These are phyloP conservation scores for Cheiracanthium punctorium DNA, from an alignment of 2,888 invertebrate genomes.

Conservation along the genomic window DNA sequence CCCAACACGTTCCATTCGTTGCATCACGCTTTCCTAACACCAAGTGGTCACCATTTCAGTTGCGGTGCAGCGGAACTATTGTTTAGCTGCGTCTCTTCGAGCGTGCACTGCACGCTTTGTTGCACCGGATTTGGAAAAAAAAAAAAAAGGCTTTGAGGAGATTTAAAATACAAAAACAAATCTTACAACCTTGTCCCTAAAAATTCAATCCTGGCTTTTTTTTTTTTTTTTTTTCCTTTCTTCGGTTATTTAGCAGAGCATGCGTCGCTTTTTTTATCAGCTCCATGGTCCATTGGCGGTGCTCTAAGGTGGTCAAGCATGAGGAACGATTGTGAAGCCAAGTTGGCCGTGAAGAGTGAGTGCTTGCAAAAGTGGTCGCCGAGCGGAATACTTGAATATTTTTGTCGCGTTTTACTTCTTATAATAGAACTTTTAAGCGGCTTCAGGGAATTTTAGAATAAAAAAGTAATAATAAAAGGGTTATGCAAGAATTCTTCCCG, in stretches of 20 bases:
- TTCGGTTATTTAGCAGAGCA: conserved; percentile 9
- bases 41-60: background rate
- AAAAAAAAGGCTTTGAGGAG: background rate
- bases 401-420: background rate
- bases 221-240: too few relatives aligned
- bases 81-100: background rate
- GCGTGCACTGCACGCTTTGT: background rate
- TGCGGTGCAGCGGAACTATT: background rate
- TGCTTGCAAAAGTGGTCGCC: background rate
- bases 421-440: too few relatives aligned
- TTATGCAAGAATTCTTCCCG: too few relatives aligned
- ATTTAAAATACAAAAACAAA: too few relatives aligned
- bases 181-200: conserved; percentile 10
- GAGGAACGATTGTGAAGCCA: background rate
- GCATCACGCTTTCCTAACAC: background rate
- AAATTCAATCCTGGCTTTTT: background rate
- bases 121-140: background rate
- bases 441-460: too few relatives aligned
- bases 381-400: background rate
- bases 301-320: background rate
- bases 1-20: background rate
- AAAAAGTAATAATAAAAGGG: too few relatives aligned
- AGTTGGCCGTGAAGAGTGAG: background rate
- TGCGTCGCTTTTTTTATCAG: background rate
- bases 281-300: background rate